phyloP scores from a whole-genome alignment of 2,888 invertebrate species.

The Serripes groenlandicus region DNA sequence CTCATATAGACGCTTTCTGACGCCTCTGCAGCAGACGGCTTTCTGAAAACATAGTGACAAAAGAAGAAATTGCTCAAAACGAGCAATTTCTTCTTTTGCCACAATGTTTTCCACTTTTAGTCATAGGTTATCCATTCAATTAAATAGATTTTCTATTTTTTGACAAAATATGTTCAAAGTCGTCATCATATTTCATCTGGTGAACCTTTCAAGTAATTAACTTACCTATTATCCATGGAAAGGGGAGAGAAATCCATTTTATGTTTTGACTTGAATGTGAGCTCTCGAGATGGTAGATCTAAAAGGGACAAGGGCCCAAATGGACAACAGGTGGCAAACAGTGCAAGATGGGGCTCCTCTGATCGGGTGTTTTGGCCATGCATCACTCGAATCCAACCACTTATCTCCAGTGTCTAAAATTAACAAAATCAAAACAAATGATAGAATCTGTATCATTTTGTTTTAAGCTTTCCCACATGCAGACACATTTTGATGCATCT shows the following conservation, averaged over 20 bases:
- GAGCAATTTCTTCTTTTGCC: not conserved
- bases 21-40: no score
- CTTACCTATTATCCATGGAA: constrained; percentile 97
- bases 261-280: constrained; percentile 99
- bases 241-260: constrained; percentile 98
- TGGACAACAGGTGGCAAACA: constrained; percentile 99
- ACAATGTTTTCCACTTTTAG: not conserved
- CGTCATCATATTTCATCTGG: no score
- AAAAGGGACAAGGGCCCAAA: constrained; percentile 99
- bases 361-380: constrained; percentile 94
- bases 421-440: constrained; percentile 13
- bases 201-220: no score
- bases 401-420: constrained; percentile 96
- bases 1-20: no score
- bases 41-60: not conserved
- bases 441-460: not conserved
- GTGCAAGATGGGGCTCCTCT: constrained; percentile 92
- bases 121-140: no score
- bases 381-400: constrained; percentile 97
- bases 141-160: no score
- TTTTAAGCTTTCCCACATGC: no score
- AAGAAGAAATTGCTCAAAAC: not conserved
- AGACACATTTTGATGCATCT: no score
- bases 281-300: constrained; percentile 99
- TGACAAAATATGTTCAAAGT: no score